These are phyloP conservation scores for Cybosia mesomella DNA, from an alignment of 2,888 invertebrate genomes.

Conservation along the genomic window DNA sequence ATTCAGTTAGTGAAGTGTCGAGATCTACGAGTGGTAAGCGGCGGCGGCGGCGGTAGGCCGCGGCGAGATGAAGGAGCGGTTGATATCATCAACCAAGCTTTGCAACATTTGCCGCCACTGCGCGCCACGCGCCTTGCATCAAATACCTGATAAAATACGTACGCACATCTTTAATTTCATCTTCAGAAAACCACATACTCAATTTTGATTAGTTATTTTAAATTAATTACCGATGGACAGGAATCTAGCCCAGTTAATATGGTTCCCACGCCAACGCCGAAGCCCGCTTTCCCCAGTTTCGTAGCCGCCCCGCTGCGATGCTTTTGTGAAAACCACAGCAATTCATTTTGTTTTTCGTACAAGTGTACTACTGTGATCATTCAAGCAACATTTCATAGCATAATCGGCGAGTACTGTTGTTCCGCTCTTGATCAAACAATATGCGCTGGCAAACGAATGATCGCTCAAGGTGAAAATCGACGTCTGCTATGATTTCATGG, in stretches of 20 bases:
- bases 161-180: constrained; percentile 77
- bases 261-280: constrained; percentile 63
- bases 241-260: constrained; percentile 39
- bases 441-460: constrained; percentile 68
- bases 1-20: constrained; percentile 64
- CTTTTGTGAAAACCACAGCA: constrained; percentile 37
- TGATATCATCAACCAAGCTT: constrained; percentile 75
- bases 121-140: constrained; percentile 77
- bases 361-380: constrained; percentile 59
- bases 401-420: constrained; percentile 56
- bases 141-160: constrained; percentile 75
- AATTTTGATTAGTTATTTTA: constrained; percentile 46
- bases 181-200: constrained; percentile 60
- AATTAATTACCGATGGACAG: constrained; percentile 38
- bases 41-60: constrained; percentile 58
- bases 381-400: constrained; percentile 59
- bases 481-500: constrained; percentile 74
- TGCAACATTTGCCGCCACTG: constrained; percentile 73
- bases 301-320: constrained; percentile 39
- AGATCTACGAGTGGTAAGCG: constrained; percentile 60
- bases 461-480: constrained; percentile 79
- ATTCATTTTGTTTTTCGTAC: constrained; percentile 39
- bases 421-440: constrained; percentile 69
- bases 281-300: constrained; percentile 41
- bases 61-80: constrained; percentile 78